Evolutionary conservation across 2,113 vertebrate genomes (phyloP), one percentile per base, ranked within the genome.

Genomic region (Pituophis catenifer): DNA sequence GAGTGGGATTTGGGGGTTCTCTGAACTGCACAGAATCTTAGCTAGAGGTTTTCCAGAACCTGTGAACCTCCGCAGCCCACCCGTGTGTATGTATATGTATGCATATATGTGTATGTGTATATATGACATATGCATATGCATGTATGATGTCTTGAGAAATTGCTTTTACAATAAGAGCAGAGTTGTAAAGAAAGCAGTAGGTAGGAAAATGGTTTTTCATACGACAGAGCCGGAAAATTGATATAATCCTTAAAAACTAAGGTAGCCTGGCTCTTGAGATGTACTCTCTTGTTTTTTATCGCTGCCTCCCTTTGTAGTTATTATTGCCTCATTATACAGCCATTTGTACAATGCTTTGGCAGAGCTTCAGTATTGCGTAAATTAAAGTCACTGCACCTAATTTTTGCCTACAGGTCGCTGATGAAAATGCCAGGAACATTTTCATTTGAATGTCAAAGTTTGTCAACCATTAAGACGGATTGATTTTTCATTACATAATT

Each of bases 381-480:
- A 98, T 98, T 97, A 97, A 97, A 97, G 94, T 96, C 95, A 96
- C 95, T 86, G 96, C 97, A 96, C 96, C 89, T 96, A 89, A 19
- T 97, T 97, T 87, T 97, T 97, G 97, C 97, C 96, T 97, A 97
- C 96, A 97, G 96, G 96, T 97, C 94, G 97, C 97, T 96, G 92
- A 97, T 96, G 96, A 97, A 97, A 98, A 98, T 96, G 97, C 92
- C 94, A 96, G 96, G 92, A 97, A 97, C 95, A 95, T 96, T 98
- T 98, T 97, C 96, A 98, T 97, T 96, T 97, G 97, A 98, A 97
- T 97, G 96, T 98, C 97, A 97, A 97, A 95, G 94, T 97, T 98
- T 98, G 96, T 97, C 97, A 97, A 97, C 97, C 98, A 98, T 98
- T 97, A 98, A 98, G 97, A 96, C 96, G 95, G 97, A 97, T 96